Percentiles rank a stretch among this genome's conserved stretches.
Evolutionary conservation across 2,113 vertebrate species (phyloP).

Genomic region (Mobula hypostoma): DNA sequence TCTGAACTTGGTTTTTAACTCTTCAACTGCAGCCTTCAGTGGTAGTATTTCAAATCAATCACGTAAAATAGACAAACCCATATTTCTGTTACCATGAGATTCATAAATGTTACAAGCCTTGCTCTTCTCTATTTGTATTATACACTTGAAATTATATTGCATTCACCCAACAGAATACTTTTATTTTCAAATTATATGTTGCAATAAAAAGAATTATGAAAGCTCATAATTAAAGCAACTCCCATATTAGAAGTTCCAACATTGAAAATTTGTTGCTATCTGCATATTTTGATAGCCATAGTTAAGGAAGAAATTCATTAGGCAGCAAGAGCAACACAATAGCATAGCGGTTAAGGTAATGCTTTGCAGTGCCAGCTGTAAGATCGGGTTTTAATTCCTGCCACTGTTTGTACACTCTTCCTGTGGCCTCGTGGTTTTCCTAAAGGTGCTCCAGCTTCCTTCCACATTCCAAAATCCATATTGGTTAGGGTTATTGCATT

Average conservation of each 20-base stretch:
- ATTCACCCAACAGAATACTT: background rate
- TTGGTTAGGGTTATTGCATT: too few species aligned
- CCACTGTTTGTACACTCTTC: too few species aligned
- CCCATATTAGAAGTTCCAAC: too few species aligned
- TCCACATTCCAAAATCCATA: too few species aligned
- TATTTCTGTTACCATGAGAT: background rate
- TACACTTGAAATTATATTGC: background rate
- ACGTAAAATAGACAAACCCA: background rate
- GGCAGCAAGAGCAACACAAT: background rate
- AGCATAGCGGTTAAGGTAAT: too few species aligned
- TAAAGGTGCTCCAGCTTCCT: too few species aligned
- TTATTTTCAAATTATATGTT: background rate
- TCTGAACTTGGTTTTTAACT: background rate
- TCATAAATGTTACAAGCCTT: background rate
- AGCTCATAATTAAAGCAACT: too few species aligned
- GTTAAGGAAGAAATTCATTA: background rate
- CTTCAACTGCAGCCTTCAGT: background rate
- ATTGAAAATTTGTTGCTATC: too few species aligned
- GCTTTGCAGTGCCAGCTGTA: too few species aligned
- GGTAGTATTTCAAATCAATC: background rate
- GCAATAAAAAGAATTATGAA: too few species aligned
- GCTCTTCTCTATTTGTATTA: background rate
- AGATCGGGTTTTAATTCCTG: too few species aligned
- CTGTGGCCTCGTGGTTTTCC: too few species aligned
- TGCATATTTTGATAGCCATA: background rate